These are phyloP conservation scores for Bombus superbus DNA, from an alignment of 1,140 invertebrate species.

Conservation along the genomic window DNA sequence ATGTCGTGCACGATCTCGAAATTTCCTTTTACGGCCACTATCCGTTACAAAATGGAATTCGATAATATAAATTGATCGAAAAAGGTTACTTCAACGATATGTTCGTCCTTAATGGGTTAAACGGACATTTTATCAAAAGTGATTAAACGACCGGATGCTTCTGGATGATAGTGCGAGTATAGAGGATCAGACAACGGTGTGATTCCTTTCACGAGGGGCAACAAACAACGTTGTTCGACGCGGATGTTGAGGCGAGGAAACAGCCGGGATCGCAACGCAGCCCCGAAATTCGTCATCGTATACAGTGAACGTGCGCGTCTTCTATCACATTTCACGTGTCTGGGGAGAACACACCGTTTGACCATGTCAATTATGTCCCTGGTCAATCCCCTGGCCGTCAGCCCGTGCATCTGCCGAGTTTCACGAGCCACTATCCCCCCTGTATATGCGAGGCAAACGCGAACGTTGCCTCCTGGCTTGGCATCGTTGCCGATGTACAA, in stretches of 20 bases:
- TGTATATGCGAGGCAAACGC: conserved; percentile 39
- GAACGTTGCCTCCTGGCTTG: conserved; percentile 45
- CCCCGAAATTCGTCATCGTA: conserved; percentile 35
- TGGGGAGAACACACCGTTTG: conserved; percentile 64
- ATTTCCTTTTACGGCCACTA: no score
- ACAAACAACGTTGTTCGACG: conserved; percentile 27
- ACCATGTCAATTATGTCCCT: conserved; percentile 68
- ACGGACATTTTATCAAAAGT: no score
- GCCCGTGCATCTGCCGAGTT: conserved; percentile 65
- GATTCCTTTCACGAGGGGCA: neutral
- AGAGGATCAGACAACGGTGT: neutral
- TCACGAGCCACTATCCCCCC: conserved; percentile 54
- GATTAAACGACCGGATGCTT: neutral
- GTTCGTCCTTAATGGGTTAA: no score
- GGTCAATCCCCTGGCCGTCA: conserved; percentile 64
- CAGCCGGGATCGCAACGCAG: conserved; percentile 24
- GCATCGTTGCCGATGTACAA: conserved; percentile 58
- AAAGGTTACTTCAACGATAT: no score
- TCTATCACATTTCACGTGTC: conserved; percentile 64
- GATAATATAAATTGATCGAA: no score
- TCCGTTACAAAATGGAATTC: no score
- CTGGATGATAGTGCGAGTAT: neutral
- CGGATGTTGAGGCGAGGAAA: neutral
- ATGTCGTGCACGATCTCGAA: no score
- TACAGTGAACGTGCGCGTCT: conserved; percentile 31